phyloP scores from a whole-genome alignment of 2,888 invertebrate species.

The Steinernema carpocapsae region DNA sequence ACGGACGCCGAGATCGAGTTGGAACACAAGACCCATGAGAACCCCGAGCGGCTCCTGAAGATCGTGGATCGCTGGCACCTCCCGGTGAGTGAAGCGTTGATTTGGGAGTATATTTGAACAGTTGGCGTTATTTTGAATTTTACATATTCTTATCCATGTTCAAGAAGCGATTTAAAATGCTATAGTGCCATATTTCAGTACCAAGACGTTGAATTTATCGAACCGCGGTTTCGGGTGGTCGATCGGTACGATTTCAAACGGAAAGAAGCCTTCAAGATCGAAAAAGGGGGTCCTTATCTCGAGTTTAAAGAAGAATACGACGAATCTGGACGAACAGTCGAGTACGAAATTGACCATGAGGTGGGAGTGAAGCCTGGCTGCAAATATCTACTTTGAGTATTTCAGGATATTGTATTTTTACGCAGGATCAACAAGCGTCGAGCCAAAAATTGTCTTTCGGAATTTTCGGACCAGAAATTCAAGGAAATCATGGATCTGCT shows the following conservation, averaged over 20 bases:
- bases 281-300: neutral
- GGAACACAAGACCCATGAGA: neutral
- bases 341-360: conserved; percentile 98
- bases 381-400: conserved; percentile 1
- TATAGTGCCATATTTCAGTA: too few relatives aligned
- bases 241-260: neutral
- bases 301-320: neutral
- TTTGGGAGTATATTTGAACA: neutral
- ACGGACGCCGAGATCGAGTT: neutral
- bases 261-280: neutral
- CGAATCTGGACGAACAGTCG: conserved; percentile 80
- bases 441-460: conserved; percentile 74
- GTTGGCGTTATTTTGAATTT: neutral
- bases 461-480: conserved; percentile 85
- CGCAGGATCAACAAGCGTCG: conserved; percentile 85
- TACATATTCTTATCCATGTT: neutral
- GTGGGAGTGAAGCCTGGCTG: conserved; percentile 56
- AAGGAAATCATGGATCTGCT: conserved; percentile 95
- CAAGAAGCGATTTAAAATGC: too few relatives aligned
- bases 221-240: neutral
- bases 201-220: neutral
- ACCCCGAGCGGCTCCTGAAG: conserved; percentile 18
- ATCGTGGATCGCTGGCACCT: conserved; percentile 3
- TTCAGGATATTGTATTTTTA: conserved; percentile 87
- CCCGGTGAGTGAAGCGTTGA: neutral